Base-by-base conservation (phyloP, 2,888 invertebrate species). In the Criorhina ranunculi region DNA sequence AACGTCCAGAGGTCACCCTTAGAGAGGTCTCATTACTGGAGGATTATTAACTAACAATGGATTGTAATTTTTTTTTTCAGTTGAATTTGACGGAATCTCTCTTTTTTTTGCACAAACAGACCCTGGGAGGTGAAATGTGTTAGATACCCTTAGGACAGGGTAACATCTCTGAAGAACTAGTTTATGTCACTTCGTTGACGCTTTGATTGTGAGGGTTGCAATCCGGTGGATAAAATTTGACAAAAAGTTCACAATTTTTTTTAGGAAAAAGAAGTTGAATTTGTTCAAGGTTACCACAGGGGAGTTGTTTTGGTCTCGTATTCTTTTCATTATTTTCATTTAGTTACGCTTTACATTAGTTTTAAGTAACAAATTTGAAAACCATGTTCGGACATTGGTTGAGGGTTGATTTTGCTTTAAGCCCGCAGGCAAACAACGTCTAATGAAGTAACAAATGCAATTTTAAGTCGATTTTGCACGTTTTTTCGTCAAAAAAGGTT, bases 21-120 rank as follows among this genome's bases (percentile, higher is more conserved):
- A 60, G 59, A 60, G 59, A 80, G 79, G 85, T 80, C 85, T 85
- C 80, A 85, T 80, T 85, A 85, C 80, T 70, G 19, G 46, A 59
- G 76, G 85, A 85, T 85, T 85, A 85, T 85, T 76, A 85, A 80
- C 80, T 75, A 75, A 85, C 85, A 85, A 85, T 80, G 80, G 85
- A 46, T 75, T 76, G 85, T 80, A 80, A 85, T 85, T 83, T 75
- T 85, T 64, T 70, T 59, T 46, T 64, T 62, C 44, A 29, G 35
- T 33, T 31, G 24, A 75, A 33, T 62, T 53, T 62, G 44, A 62
- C 42, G 17, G 62, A 79, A 62, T 62, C 19, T 51, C 57, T 76
- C 42, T 24, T 15, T 33, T 35, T 35, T 35, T 35, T 35, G 35
- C 46, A 12, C 46, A 77, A 75, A 81, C 55, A n/a, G 60, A 33